Evolutionary conservation across 2,888 invertebrate species (phyloP), one percentile per base, ranked within the genome.

Genomic region (Eueremaeus valkanovi): DNA sequence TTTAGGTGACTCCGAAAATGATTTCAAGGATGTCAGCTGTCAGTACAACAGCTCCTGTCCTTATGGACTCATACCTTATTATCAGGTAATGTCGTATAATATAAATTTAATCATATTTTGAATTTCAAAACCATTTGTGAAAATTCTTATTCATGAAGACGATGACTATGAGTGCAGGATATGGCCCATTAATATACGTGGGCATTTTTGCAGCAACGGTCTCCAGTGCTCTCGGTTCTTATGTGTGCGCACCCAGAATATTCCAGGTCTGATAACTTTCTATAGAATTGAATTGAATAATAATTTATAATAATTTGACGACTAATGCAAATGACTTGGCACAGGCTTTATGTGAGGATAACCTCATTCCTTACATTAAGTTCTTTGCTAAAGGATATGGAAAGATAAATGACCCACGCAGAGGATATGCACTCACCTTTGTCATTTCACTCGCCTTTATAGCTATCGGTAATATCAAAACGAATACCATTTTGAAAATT

Each of bases 171-270:
- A 80, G 75, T 24, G 21, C 45, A 5, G 75, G 63, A n/a, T 76
- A 81, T 75, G 83, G 84, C n/a, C 85, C 85, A 3, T 80, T 97
- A 27, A 95, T 96, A 81, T 93, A 94, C 83, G 93, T 92, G 0
- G 97, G 97, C 0, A 96, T 97, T 82, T 96, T 95, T 85, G 95
- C 97, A 0, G 97, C 97, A 3, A 96, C 97, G 0, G 86, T 98
- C 8, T 95, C 95, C 68, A 96, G 96, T 0, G 95, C 97, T 0
- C 86, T 98, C 49, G 97, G 96, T 0, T 94, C 95, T 85, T 86
- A 97, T 77, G 87, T 97, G 58, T 94, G 95, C 0, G 97, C 97
- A 1, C 97, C 97, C 3, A 86, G 86, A 81, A 85, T 87, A 49
- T 86, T 87, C 79, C 86, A 86, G 75, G 73, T 75, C 21, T 61